Conservation (phyloP, 2,113 vertebrate species). For the Clupea harengus region DNA sequence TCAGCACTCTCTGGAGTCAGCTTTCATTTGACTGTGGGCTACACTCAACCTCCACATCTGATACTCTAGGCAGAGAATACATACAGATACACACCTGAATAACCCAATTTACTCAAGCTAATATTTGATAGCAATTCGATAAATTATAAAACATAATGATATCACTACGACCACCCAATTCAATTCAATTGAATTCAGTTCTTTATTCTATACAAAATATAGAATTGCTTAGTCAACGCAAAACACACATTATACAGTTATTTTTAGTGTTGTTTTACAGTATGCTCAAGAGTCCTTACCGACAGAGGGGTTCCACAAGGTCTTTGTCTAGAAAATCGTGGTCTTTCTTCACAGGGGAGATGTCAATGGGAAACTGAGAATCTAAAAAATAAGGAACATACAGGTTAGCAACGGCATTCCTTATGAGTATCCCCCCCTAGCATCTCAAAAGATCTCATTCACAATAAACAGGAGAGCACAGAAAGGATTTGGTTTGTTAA, state of each 20-base stretch:
- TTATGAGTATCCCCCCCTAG: not conserved
- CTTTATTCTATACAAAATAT: not conserved
- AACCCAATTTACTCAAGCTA: not conserved
- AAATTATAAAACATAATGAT: not conserved
- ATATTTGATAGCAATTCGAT: not conserved
- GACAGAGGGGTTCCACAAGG: constrained; percentile 95
- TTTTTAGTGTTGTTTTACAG: not conserved
- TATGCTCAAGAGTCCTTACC: constrained; percentile 71
- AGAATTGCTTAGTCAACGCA: not conserved
- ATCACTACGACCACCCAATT: not conserved
- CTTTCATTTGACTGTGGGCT: constrained; percentile 36
- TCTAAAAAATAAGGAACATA: constrained; percentile 69
- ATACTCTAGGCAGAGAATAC: not conserved
- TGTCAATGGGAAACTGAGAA: constrained; percentile 94
- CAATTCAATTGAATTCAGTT: not conserved
- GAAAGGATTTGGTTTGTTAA: not conserved
- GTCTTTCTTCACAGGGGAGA: constrained; percentile 91
- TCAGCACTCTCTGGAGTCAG: constrained; percentile 15
- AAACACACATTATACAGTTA: not conserved
- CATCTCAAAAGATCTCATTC: not conserved
- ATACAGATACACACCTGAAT: not conserved
- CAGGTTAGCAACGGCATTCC: constrained; percentile 14
- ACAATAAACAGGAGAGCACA: not conserved
- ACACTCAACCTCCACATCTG: not conserved
- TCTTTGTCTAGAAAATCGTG: constrained; percentile 99